A percentile compares a stretch with the other conserved stretches of the same genome.
These are phyloP conservation scores for Sebastolobus alascanus DNA, from an alignment of 2,797 vertebrate species.

Conservation along the genomic window DNA sequence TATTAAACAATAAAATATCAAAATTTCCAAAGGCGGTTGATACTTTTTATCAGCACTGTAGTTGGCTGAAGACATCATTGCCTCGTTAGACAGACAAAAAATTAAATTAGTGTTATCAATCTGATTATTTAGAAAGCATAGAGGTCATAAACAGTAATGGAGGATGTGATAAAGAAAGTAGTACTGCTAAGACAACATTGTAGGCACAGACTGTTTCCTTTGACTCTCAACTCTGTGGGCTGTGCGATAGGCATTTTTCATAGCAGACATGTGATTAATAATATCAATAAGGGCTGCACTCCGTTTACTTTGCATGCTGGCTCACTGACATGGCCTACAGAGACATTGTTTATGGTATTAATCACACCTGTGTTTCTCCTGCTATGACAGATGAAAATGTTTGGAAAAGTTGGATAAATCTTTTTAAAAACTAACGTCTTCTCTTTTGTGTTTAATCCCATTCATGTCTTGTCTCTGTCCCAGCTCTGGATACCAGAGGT, in stretches of 20 bases:
- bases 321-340: not conserved
- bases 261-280: not conserved
- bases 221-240: not conserved
- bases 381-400: not conserved
- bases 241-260: not conserved
- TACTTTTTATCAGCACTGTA: not conserved
- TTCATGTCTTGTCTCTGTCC: constrained; percentile 8
- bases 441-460: not conserved
- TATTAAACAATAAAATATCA: not conserved
- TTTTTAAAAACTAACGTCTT: not conserved
- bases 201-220: not conserved
- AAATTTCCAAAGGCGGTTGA: not conserved
- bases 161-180: constrained; percentile 2
- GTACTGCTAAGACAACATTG: not conserved
- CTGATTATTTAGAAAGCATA: constrained; percentile 3
- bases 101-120: not conserved
- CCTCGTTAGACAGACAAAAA: not conserved
- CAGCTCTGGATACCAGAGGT: constrained; percentile 89
- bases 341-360: not conserved
- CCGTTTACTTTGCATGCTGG: not conserved
- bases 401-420: not conserved
- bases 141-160: constrained; percentile 15
- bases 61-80: not conserved
- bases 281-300: not conserved
- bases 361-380: not conserved